Conservation (phyloP, 2,888 invertebrate genomes). For the Nasonovia ribisnigri region DNA sequence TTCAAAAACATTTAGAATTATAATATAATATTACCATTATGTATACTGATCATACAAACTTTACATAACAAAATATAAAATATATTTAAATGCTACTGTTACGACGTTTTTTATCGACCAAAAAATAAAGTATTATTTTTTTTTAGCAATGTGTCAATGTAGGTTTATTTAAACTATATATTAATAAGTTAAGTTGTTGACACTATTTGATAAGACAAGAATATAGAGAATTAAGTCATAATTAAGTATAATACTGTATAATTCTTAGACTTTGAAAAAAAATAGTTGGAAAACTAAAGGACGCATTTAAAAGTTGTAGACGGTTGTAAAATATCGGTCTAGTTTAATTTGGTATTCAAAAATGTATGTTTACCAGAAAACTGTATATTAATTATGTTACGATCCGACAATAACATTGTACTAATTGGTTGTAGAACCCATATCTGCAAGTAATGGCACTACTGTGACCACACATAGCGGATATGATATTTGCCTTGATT, state of each 20-base stretch:
- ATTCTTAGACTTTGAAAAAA: neutral
- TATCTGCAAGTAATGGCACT: conserved; percentile 19
- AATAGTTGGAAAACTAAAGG: neutral
- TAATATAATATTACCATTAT: neutral
- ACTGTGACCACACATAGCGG: neutral
- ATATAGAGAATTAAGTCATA: no score
- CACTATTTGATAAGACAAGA: neutral
- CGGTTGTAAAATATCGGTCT: neutral
- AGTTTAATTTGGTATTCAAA: neutral
- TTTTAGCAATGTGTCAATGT: no score
- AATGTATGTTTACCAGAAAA: neutral
- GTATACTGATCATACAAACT: no score
- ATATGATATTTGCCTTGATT: conserved; percentile 69
- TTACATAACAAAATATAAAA: neutral
- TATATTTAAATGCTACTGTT: neutral
- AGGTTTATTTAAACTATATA: no score
- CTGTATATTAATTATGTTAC: neutral
- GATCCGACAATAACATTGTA: neutral
- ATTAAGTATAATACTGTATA: neutral
- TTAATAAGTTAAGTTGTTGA: no score
- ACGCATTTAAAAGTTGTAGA: neutral
- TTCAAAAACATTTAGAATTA: neutral
- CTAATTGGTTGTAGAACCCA: neutral
- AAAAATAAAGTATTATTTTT: no score
- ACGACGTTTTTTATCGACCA: neutral